These are phyloP conservation scores for Propithecus perrieri DNA, from an alignment of 2,797 vertebrate species.

Conservation along the genomic window DNA sequence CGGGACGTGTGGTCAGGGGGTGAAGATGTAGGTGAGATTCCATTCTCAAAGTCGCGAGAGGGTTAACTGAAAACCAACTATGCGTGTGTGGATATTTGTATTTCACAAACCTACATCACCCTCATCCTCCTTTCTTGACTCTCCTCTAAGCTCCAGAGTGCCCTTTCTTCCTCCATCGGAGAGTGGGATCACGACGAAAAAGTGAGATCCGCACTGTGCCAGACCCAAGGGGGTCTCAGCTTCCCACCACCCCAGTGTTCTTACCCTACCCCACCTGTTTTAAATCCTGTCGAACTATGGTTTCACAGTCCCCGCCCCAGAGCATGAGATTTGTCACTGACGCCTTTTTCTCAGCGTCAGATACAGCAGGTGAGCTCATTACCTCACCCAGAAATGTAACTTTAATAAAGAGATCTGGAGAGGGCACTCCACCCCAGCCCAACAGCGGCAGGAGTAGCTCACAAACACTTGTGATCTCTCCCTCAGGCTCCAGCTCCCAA, in stretches of 20 bases:
- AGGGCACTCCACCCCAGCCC: neutral
- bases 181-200: neutral
- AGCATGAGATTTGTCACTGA: neutral
- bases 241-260: neutral
- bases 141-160: neutral
- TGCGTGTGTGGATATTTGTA: neutral
- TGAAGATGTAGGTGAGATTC: neutral
- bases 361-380: slow-evolving; percentile 73
- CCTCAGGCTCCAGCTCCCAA: neutral
- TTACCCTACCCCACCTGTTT: neutral
- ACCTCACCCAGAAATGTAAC: slow-evolving; percentile 70
- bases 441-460: neutral
- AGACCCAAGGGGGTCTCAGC: neutral
- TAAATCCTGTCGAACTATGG: neutral
- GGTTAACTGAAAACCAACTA: slow-evolving; percentile 13
- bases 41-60: neutral
- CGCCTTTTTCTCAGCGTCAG: neutral
- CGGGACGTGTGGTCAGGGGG: neutral
- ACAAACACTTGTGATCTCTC: neutral
- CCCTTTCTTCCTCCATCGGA: neutral
- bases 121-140: neutral
- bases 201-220: neutral
- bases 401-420: slow-evolving; percentile 48
- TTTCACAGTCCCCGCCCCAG: neutral
- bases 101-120: neutral